A percentile compares a stretch with the other conserved stretches of the same genome.
These are phyloP conservation scores for Orthosia gracilis DNA, from an alignment of 2,888 invertebrate genomes.

Conservation along the genomic window DNA sequence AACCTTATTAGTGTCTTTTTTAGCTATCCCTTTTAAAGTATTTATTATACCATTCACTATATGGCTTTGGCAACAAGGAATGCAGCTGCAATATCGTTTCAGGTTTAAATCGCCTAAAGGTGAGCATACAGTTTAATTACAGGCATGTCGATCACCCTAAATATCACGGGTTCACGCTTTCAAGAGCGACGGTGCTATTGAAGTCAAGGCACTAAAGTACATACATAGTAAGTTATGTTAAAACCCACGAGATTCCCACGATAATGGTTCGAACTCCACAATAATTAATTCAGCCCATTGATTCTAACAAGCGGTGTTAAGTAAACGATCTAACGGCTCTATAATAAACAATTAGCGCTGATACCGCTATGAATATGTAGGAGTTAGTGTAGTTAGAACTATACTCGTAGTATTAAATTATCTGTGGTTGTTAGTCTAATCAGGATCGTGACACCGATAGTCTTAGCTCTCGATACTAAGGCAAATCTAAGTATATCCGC, in stretches of 20 bases:
- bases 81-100: not conserved
- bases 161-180: constrained; percentile 38
- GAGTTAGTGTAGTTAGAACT: constrained; percentile 14
- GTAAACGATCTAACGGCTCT: constrained; percentile 53
- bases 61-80: not conserved
- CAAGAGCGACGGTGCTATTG: constrained; percentile 17
- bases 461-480: constrained; percentile 4
- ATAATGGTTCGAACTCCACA: constrained; percentile 29
- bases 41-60: too few relatives aligned
- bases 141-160: constrained; percentile 31
- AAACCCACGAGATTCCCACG: constrained; percentile 47
- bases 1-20: too few relatives aligned
- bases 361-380: constrained; percentile 49
- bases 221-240: constrained; percentile 6
- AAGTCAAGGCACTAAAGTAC: constrained; percentile 34
- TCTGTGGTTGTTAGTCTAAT: constrained; percentile 6
- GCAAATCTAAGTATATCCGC: constrained; percentile 34
- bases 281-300: constrained; percentile 46
- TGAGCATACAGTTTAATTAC: constrained; percentile 14
- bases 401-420: too few relatives aligned
- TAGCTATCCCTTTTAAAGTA: too few relatives aligned
- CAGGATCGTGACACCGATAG: constrained; percentile 46
- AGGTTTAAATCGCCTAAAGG: not conserved
- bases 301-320: constrained; percentile 42
- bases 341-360: constrained; percentile 53